These are phyloP conservation scores for Lordiphosa stackelbergi DNA, from an alignment of 1,140 invertebrate genomes.

Conservation along the genomic window DNA sequence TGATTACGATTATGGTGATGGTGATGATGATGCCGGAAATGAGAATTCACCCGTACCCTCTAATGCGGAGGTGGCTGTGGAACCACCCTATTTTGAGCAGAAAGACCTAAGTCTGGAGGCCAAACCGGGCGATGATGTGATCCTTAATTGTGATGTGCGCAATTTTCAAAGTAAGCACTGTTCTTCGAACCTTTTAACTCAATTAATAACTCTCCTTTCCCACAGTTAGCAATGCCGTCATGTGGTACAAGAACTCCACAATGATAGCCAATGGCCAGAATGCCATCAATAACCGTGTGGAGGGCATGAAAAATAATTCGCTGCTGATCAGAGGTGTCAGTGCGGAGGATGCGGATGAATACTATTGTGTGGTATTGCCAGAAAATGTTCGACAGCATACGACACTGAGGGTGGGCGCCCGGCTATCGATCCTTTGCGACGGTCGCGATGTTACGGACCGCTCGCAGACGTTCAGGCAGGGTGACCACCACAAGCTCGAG, in stretches of 20 bases:
- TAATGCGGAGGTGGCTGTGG: not conserved
- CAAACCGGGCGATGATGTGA: constrained; percentile 49
- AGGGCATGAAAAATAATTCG: constrained; percentile 59
- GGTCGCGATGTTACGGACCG: constrained; percentile 68
- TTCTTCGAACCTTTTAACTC: no score
- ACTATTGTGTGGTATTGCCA: constrained; percentile 64
- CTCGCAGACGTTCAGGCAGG: constrained; percentile 68
- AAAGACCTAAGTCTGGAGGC: constrained; percentile 34
- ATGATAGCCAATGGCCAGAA: constrained; percentile 48
- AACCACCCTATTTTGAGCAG: constrained; percentile 58
- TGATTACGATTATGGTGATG: constrained; percentile 43
- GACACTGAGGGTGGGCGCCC: constrained; percentile 40
- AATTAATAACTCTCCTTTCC: not conserved
- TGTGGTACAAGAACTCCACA: constrained; percentile 64
- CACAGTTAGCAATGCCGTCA: constrained; percentile 56
- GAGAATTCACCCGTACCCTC: not conserved
- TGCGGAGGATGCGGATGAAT: constrained; percentile 58
- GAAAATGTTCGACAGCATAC: constrained; percentile 51
- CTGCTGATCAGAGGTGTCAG: constrained; percentile 42
- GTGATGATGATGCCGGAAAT: constrained; percentile 16
- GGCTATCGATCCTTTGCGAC: constrained; percentile 63
- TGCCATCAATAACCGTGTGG: constrained; percentile 38
- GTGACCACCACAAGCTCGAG: constrained; percentile 61
- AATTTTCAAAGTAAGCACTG: constrained; percentile 49
- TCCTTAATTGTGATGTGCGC: constrained; percentile 59